Conservation (phyloP, 2,797 vertebrate genomes). For the Hippopotamyrus pictus region DNA sequence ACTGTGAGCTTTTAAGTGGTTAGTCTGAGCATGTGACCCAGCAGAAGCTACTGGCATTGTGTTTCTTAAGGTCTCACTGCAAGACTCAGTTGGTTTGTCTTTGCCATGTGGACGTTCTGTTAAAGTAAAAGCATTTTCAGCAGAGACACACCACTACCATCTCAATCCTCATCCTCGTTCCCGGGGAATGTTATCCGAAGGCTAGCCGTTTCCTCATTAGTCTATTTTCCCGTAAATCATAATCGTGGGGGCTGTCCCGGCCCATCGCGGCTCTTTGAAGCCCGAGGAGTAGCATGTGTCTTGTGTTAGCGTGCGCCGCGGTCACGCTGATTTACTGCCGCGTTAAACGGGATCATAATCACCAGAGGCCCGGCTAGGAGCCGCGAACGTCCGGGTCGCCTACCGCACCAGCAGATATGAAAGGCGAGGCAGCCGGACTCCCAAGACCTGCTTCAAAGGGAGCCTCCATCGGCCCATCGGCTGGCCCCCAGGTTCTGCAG, state of each 20-base stretch:
- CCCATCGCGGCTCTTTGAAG: neutral
- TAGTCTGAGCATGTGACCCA: neutral
- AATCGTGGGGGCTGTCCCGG: neutral
- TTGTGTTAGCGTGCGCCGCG: neutral
- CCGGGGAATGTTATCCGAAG: neutral
- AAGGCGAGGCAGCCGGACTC: neutral
- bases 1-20: neutral
- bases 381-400: neutral
- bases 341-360: neutral
- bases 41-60: neutral
- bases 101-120: neutral
- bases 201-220: neutral
- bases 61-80: neutral
- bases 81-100: neutral
- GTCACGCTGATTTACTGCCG: neutral
- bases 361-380: neutral
- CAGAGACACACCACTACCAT: neutral
- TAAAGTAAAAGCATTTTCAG: neutral
- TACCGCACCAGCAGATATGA: neutral
- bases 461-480: neutral
- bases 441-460: neutral
- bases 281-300: neutral
- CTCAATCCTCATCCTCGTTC: neutral
- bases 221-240: neutral
- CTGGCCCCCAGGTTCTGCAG: neutral